Evolutionary conservation across 2,113 vertebrate genomes (phyloP), one percentile per base, ranked within the genome.

Genomic region (Reinhardtius hippoglossoides): DNA sequence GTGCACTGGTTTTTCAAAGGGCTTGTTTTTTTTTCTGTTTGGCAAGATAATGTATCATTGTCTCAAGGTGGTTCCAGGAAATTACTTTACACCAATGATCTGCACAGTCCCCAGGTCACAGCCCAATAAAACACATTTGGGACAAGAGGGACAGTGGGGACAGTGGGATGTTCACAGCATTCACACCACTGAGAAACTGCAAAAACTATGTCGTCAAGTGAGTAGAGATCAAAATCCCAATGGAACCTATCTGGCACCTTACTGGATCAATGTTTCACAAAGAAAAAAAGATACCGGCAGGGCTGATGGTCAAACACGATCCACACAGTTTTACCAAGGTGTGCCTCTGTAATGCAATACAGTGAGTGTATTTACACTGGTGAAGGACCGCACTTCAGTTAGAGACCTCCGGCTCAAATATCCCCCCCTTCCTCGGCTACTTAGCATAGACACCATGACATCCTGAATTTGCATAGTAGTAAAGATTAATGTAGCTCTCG

Each of bases 381-480:
- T 84, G 72, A 90, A 90, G 74, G 61, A 67, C 72, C 52, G 44
- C 14, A 67, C 81, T 90, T 80, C 46, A 81, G 74, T 81, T 63
- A 71, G 62, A 85, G 84, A 92, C 90, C 88, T 88, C 61, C 16
- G 62, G 80, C 75, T 88, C 66, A 85, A 89, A 87, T 83, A 77
- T 75, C 24, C 66, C 71, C 31, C 31, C 5, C 70, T 80, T 86
- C 82, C 76, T 82, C 74, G 67, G 67, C 86, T 85, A 86, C 80
- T 90, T 87, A 84, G 83, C 65, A 69, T 58, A 87, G 87, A 88
- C 60, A 80, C 83, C 82, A 52, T 93, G 89, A 92, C 82, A 91
- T 86, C 74, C 86, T 74, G 68, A 80, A 93, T 94, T 93, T 94
- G 87, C 89, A 90, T 90, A 86, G 84, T 63, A 84, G 89, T 92